Base-by-base conservation (phyloP, 2,797 vertebrate genomes). In the Hybognathus amarus region DNA sequence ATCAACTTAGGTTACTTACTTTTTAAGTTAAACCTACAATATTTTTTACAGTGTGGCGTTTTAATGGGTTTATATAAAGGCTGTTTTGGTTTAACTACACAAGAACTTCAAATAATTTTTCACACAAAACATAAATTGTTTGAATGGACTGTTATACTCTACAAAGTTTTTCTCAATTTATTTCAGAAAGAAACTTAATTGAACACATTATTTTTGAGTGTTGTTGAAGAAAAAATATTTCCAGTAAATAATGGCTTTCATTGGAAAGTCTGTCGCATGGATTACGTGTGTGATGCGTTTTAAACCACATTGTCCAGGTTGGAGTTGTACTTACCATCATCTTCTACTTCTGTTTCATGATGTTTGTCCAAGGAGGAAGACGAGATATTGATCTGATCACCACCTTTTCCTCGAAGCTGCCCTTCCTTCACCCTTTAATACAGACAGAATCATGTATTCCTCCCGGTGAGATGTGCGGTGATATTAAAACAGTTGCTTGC, bases 381-480 rank as follows among this genome's bases (percentile, higher is more conserved):
- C 0, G 89, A 27, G 18, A 84, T 91, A 61, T 91, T 77, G 38
- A 92, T 81, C 12, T 89, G 92, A 85, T 92, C 92, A 87, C 90
- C 91, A 78, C 91, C 91, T 54, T 84, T 90, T n/a, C 75, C 90
- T 42, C 56, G 83, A n/a, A 86, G 68, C 64, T 92, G 88, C 22
- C 93, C 91, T 82, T 92, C 91, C 22, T 80, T 82, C n/a, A 94
- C 78, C 75, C 95, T 96, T 80, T 20, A 64, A 71, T 8, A 82
- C 11, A 80, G 42, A 45, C 33, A 20, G 10, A 10, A 11, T 38
- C 18, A 20, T 11, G 64, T 8, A 1, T 3, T 1, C 13, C 59
- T 63, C 59, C 24, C 2, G 6, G 6, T 71, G 24, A 71, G 8
- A 47, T 18, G 8, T 11, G 8, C 27, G 30, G 8, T 1, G 45